phyloP scores from a whole-genome alignment of 2,113 vertebrate genomes.

The Melanerpes formicivorus region DNA sequence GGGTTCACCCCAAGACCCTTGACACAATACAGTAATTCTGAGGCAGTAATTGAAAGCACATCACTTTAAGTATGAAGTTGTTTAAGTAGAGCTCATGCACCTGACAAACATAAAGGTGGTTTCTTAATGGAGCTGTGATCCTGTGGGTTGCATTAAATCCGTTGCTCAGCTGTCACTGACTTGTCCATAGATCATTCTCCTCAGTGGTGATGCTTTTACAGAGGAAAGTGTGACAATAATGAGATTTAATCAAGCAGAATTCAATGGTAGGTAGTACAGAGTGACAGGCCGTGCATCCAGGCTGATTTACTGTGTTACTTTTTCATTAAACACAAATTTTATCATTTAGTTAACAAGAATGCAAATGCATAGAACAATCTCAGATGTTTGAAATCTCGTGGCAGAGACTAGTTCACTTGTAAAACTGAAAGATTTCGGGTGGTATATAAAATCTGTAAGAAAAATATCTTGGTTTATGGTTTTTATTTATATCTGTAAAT shows the following conservation, averaged over 20 bases:
- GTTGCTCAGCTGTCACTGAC: neutral
- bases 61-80: neutral
- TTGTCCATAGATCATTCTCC: neutral
- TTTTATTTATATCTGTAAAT: conserved; percentile 46
- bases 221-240: neutral
- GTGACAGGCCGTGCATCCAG: neutral
- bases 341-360: conserved; percentile 10
- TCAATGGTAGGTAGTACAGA: neutral
- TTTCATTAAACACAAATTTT: neutral
- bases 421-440: conserved; percentile 4
- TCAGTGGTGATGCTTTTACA: neutral
- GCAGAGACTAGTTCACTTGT: conserved; percentile 33
- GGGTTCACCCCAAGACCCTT: neutral
- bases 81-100: neutral
- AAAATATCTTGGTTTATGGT: neutral
- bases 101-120: neutral
- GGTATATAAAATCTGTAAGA: conserved; percentile 40
- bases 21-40: neutral
- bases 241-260: neutral
- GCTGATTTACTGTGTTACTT: neutral
- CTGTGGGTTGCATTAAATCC: neutral
- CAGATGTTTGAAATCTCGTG: conserved; percentile 31
- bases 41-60: neutral
- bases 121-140: neutral
- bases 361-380: conserved; percentile 20